These are phyloP conservation scores for Petromus typicus DNA, from an alignment of 2,113 vertebrate genomes.

Conservation along the genomic window DNA sequence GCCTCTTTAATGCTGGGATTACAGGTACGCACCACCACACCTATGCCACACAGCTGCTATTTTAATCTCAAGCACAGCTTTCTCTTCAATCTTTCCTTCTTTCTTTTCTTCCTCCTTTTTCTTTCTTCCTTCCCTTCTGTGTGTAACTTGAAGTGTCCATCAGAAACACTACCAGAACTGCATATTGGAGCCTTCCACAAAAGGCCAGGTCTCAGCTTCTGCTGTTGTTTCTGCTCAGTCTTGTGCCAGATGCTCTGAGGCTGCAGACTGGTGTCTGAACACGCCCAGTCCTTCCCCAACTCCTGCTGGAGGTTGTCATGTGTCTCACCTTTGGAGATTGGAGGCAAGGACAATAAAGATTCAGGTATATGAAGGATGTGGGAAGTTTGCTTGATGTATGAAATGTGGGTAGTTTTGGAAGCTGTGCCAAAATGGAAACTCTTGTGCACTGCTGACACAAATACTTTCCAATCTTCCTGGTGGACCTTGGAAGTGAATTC, in stretches of 20 bases:
- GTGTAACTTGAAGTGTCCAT: constrained; percentile 6
- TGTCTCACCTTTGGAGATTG: background rate
- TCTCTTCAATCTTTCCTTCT: background rate
- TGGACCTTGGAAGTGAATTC: background rate
- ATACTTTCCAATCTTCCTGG: background rate
- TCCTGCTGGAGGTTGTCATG: constrained; percentile 10
- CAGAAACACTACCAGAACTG: constrained; percentile 49
- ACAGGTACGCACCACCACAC: background rate
- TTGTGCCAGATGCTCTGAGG: fast-evolving
- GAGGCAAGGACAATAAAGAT: constrained; percentile 57
- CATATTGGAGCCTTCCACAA: background rate
- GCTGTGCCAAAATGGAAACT: constrained; percentile 10
- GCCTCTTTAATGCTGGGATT: no score
- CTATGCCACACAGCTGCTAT: background rate
- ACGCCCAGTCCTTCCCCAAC: background rate
- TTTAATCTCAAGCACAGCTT: background rate
- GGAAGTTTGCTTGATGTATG: background rate
- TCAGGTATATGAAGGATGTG: background rate
- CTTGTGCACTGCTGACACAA: fast-evolving
- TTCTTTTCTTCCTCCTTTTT: background rate
- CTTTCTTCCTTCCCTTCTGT: background rate
- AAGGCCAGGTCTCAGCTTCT: constrained; percentile 3
- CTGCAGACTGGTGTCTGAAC: background rate
- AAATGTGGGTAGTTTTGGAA: background rate
- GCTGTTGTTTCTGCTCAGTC: background rate